Evolutionary conservation across 1,140 invertebrate species (phyloP).

Genomic region (Bombus picipes): DNA sequence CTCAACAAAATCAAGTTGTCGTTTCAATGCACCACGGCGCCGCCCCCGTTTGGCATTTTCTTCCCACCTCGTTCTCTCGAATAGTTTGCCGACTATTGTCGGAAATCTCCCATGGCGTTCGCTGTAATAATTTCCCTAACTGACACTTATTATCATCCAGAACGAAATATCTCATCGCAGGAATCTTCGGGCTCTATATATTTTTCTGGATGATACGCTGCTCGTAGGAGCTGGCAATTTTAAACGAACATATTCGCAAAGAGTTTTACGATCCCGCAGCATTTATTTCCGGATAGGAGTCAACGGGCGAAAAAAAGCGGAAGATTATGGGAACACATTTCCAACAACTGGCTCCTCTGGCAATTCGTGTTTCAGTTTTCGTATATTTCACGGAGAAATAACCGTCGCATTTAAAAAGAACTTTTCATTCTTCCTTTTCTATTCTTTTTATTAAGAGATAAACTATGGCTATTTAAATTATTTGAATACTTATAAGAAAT

Average conservation of each 20-base stretch:
- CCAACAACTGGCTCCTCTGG: neutral
- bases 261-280: neutral
- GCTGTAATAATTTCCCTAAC: neutral
- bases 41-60: neutral
- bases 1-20: neutral
- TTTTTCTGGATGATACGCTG: neutral
- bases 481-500: too few relatives aligned
- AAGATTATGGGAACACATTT: conserved; percentile 1
- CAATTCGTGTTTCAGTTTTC: neutral
- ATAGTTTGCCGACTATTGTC: neutral
- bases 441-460: neutral
- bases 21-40: neutral
- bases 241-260: neutral
- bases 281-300: neutral
- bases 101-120: neutral
- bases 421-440: neutral
- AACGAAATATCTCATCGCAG: neutral
- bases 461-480: too few relatives aligned
- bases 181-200: neutral
- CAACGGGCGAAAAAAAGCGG: neutral
- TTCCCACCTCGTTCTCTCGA: neutral
- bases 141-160: conserved; percentile 11
- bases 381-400: neutral
- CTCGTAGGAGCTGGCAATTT: neutral
- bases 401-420: neutral